These are phyloP conservation scores for Indicator indicator DNA, from an alignment of 2,113 vertebrate species.

Conservation along the genomic window DNA sequence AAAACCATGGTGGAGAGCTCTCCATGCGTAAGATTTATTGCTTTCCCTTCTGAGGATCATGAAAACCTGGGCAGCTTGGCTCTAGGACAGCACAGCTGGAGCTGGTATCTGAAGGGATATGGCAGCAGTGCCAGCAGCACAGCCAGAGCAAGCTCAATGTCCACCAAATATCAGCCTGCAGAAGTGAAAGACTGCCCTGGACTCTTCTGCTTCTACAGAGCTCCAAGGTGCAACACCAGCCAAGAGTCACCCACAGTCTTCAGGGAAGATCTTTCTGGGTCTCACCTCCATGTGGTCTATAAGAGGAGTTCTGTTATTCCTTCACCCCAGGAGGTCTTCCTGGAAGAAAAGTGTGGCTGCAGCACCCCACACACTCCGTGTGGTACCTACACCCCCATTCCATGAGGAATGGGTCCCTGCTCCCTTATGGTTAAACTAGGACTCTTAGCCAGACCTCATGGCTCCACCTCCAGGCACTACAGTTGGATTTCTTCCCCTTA, in stretches of 20 bases:
- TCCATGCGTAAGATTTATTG: not conserved
- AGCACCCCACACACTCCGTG: not conserved
- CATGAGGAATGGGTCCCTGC: accelerated
- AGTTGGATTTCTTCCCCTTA: not conserved
- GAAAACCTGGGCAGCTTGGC: accelerated
- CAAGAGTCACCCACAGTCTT: accelerated
- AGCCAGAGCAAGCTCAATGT: not conserved
- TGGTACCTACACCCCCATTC: not conserved
- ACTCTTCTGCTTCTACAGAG: not conserved
- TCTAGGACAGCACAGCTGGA: not conserved
- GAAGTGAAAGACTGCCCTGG: not conserved
- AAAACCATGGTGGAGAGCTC: slow-evolving; percentile 2
- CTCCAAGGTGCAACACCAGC: not conserved
- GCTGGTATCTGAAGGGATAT: not conserved
- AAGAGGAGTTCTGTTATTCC: not conserved
- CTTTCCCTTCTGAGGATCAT: not conserved
- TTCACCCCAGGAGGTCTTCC: not conserved
- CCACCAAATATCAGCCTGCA: not conserved
- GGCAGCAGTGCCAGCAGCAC: not conserved
- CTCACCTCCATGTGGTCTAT: not conserved
- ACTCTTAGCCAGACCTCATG: not conserved
- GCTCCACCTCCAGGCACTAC: not conserved
- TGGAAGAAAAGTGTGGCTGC: not conserved
- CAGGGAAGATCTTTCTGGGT: not conserved
- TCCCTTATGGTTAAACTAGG: not conserved